phyloP scores from a whole-genome alignment of 2,113 vertebrate genomes.

The Lophochroa leadbeateri region DNA sequence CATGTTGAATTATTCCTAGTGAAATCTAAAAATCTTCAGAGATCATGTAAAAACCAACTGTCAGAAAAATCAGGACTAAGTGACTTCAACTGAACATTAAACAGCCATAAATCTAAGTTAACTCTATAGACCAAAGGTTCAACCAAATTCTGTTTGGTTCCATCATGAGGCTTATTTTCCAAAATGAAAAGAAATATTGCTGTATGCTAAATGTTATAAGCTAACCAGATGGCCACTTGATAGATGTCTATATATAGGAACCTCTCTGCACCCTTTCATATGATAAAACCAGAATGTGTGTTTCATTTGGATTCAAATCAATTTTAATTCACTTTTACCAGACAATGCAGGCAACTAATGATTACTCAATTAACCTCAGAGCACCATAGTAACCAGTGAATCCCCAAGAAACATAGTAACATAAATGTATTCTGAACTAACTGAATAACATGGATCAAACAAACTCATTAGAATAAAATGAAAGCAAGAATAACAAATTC shows the following conservation, averaged over 20 bases:
- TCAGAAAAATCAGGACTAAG: not conserved
- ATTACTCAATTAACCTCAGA: constrained; percentile 64
- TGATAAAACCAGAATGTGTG: not conserved
- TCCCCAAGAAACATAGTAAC: constrained; percentile 9
- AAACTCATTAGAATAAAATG: constrained; percentile 19
- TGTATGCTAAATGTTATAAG: not conserved
- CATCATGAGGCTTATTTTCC: not conserved
- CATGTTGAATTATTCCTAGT: not conserved
- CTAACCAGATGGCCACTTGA: not conserved
- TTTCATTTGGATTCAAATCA: constrained; percentile 42
- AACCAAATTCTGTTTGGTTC: not conserved
- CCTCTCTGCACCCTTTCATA: not conserved
- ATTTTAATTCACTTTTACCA: constrained; percentile 65
- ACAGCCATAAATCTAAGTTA: not conserved
- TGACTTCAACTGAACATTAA: not conserved
- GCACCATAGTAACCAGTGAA: constrained; percentile 28
- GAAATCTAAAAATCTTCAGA: not conserved
- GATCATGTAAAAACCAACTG: not conserved
- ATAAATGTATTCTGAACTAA: constrained; percentile 6
- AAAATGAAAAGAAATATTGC: not conserved
- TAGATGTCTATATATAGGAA: not conserved
- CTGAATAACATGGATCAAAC: not conserved
- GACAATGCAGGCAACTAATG: constrained; percentile 48
- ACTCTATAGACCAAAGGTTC: not conserved
- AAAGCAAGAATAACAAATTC: not conserved